Evolutionary conservation across 2,113 vertebrate genomes (phyloP).

Genomic region (Clinocottus analis): DNA sequence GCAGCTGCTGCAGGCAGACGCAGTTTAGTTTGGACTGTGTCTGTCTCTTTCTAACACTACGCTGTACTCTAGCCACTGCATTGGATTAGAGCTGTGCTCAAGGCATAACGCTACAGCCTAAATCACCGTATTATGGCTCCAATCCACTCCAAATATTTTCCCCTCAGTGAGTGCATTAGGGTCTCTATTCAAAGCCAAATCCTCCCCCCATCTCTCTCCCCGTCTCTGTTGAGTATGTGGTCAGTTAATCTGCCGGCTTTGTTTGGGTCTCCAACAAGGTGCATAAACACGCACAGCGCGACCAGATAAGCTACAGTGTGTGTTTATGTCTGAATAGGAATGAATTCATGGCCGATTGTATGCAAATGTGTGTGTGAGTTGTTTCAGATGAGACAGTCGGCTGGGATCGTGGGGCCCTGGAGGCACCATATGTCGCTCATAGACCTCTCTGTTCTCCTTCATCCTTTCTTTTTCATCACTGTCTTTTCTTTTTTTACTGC

Average conservation of each 20-base stretch:
- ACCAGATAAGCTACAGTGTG: conserved; percentile 18
- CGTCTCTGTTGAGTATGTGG: conserved; percentile 45
- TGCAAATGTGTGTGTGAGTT: conserved; percentile 17
- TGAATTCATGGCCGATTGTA: not conserved
- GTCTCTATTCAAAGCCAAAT: conserved; percentile 42
- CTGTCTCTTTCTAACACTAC: not conserved
- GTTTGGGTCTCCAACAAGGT: conserved; percentile 28
- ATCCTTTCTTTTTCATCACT: conserved; percentile 30
- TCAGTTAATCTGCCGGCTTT: conserved; percentile 55
- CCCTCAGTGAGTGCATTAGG: conserved; percentile 19
- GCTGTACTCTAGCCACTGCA: conserved; percentile 16
- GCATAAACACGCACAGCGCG: conserved; percentile 29
- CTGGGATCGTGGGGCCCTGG: conserved; percentile 53
- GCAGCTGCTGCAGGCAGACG: conserved; percentile 1
- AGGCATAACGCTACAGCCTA: conserved; percentile 33
- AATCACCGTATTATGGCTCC: conserved; percentile 44
- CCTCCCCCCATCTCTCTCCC: conserved; percentile 13
- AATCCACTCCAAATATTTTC: conserved; percentile 46
- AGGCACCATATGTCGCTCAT: conserved; percentile 70
- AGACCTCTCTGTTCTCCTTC: conserved; percentile 55
- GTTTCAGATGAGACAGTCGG: conserved; percentile 57
- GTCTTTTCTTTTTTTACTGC: conserved; percentile 27
- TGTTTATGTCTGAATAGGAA: conserved; percentile 31
- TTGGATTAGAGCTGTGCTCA: conserved; percentile 24
- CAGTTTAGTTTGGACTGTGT: not conserved